These are phyloP conservation scores for Styela clava DNA, from an alignment of 23 tunicate species.

Conservation along the genomic window DNA sequence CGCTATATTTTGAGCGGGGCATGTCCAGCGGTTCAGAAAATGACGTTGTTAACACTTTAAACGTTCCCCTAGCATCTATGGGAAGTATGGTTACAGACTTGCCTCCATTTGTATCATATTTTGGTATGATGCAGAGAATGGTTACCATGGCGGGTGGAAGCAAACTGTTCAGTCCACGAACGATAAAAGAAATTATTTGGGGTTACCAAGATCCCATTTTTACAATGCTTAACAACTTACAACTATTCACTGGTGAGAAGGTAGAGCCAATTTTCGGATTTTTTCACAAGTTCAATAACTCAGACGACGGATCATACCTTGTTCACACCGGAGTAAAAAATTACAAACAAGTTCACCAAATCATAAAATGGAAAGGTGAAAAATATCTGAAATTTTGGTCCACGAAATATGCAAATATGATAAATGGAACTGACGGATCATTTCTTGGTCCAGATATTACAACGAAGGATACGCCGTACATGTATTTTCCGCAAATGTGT, in stretches of 20 bases:
- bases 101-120: neutral
- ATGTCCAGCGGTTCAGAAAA: conserved; percentile 19
- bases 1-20: conserved; percentile 38
- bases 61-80: conserved; percentile 50
- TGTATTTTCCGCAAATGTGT: conserved; percentile 75
- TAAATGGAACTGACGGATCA: conserved; percentile 82
- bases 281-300: conserved; percentile 69
- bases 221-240: conserved; percentile 31
- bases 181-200: conserved; percentile 64
- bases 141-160: neutral
- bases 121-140: neutral
- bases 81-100: neutral
- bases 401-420: conserved; percentile 68
- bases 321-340: conserved; percentile 54
- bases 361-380: conserved; percentile 64
- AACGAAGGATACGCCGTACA: conserved; percentile 37
- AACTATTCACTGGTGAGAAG: neutral
- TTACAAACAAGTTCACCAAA: conserved; percentile 29
- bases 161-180: conserved; percentile 49
- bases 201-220: conserved; percentile 80
- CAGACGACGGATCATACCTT: conserved; percentile 85
- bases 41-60: conserved; percentile 34
- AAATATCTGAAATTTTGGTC: conserved; percentile 56
- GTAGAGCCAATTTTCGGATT: conserved; percentile 54
- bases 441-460: conserved; percentile 56